Conservation (phyloP, 2,888 invertebrate species). For the Dasypogon diadema region DNA sequence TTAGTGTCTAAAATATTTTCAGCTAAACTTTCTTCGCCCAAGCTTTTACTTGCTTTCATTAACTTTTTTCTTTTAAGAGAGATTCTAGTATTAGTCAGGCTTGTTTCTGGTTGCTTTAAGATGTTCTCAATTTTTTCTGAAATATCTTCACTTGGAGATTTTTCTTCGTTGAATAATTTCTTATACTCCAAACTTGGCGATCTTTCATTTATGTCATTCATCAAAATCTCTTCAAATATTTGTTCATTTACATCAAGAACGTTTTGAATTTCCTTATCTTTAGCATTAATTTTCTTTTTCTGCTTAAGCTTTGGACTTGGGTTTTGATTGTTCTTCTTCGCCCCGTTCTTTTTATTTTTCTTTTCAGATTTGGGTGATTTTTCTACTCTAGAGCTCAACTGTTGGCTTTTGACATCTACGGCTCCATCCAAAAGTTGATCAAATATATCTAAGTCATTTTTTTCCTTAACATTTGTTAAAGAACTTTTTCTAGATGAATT, state of each 20-base stretch:
- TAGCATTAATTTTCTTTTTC: conserved; percentile 30
- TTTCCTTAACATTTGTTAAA: neutral
- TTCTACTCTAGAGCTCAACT: conserved; percentile 58
- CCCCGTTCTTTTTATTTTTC: conserved; percentile 15
- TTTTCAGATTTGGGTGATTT: conserved; percentile 60
- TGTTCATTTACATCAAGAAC: conserved; percentile 62
- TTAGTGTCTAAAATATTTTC: neutral
- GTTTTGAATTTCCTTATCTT: conserved; percentile 29
- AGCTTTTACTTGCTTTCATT: conserved; percentile 62
- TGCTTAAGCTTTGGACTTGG: conserved; percentile 45
- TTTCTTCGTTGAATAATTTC: conserved; percentile 65
- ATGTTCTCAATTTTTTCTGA: conserved; percentile 67
- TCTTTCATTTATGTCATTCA: conserved; percentile 59
- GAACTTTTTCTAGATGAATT: neutral
- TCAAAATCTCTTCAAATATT: conserved; percentile 65
- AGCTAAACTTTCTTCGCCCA: conserved; percentile 61
- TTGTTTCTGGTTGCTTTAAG: conserved; percentile 60
- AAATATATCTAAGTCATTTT: conserved; percentile 63
- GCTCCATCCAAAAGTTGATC: conserved; percentile 68
- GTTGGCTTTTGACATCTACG: conserved; percentile 59
- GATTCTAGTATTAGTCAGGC: conserved; percentile 56
- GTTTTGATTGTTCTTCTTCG: neutral
- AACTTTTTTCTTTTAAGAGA: conserved; percentile 57
- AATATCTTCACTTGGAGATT: conserved; percentile 66
- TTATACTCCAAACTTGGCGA: conserved; percentile 67